Percentiles rank a stretch among this genome's conserved stretches.
These are phyloP conservation scores for Drosophila buzzatii DNA, from an alignment of 2,888 invertebrate species.

Conservation along the genomic window DNA sequence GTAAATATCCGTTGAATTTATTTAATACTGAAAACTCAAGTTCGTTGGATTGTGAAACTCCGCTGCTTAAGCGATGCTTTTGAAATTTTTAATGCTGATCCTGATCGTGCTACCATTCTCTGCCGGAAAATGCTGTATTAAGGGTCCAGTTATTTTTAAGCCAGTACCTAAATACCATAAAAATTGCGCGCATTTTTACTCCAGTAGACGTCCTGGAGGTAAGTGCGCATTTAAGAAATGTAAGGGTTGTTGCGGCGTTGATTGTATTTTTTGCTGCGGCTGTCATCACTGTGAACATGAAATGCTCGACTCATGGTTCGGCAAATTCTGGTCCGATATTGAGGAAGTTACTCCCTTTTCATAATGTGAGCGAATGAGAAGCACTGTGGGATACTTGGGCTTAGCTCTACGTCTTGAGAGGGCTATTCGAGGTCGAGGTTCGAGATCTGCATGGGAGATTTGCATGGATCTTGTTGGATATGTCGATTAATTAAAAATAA, in stretches of 20 bases:
- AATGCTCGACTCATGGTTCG: not conserved
- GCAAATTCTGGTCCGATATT: not conserved
- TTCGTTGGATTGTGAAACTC: not conserved
- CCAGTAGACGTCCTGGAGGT: not conserved
- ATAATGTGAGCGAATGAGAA: not conserved
- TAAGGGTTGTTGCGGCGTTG: not conserved
- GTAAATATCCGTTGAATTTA: not conserved
- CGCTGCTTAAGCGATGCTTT: not conserved
- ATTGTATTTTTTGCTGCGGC: not conserved
- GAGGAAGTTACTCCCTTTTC: not conserved
- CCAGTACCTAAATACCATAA: not conserved
- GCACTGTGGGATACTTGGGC: too few species aligned
- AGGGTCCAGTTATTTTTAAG: not conserved
- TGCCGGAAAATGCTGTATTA: not conserved
- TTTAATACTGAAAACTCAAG: not conserved
- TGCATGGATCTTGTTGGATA: too few species aligned
- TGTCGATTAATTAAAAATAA: too few species aligned
- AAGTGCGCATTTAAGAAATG: not conserved
- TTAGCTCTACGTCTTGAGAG: too few species aligned
- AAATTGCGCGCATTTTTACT: not conserved
- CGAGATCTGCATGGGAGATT: too few species aligned
- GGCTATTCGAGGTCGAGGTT: too few species aligned
- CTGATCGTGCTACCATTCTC: not conserved
- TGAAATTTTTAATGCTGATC: not conserved
- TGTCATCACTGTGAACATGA: not conserved